Base-by-base conservation (phyloP, 2,888 invertebrate species). In the Chalcosyrphus nemorum region DNA sequence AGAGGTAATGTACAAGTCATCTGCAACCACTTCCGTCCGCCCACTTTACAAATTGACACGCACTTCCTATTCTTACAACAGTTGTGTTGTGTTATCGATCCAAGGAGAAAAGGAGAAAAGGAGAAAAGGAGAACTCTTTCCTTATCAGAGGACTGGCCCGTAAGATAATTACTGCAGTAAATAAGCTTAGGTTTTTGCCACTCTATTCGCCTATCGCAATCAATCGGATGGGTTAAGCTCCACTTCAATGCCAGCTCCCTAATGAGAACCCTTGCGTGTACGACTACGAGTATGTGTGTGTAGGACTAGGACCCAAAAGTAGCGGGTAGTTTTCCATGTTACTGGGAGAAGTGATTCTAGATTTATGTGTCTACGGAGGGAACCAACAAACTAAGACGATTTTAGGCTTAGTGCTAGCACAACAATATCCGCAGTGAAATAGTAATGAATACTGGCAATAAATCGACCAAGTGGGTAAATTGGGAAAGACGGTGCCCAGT, bases 321-420 rank as follows among this genome's bases (percentile, higher is more conserved):
- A 63, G 63, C 21, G 21, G 38, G 41, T 17, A 47, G 56, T 45
- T 56, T 70, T 24, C 68, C 56, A 43, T 70, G 57, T 57, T 70
- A 47, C 27, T 35, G 32, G 41, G 38, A 54, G 77, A 59, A 74
- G 80, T 81, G 74, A 82, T 82, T 78, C 35, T 43, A 78, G 82
- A 82, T 82, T 82, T 82, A 82, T 82, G 71, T 68, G 78, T 68
- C 82, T 82, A 43, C 54, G 32, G 71, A 66, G 77, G 81, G 41
- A 82, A 77, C 66, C 45, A 66, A 66, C 77, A 72, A 78, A 77
- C 72, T 82, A 82, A 82, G 82, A 82, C 82, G 82, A 82, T 78
- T 82, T 82, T 78, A 82, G 82, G 82, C 82, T 82, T 74, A 82
- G 61, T 56, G 54, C 82, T 82, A 61, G 82, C 61, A 78, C 72